Evolutionary conservation across 2,113 vertebrate species (phyloP).

Genomic region (rabbit (Oryctolagus cuniculus)): mOryCun1.1 NC_091440.1:53546501-53547000

Average conservation of each 20-base stretch:
- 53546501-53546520: slow-evolving; percentile 78
- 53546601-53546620: slow-evolving; percentile 69
- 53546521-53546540: slow-evolving; percentile 74
- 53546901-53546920: neutral
- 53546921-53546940: neutral
- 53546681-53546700: slow-evolving; percentile 47
- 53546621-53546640: slow-evolving; percentile 56
- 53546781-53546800: neutral
- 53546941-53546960: slow-evolving; percentile 43
- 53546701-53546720: neutral
- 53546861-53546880: neutral
- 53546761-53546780: neutral
- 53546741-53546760: slow-evolving; percentile 33
- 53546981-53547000: slow-evolving; percentile 79
- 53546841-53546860: neutral
- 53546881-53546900: neutral
- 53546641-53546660: slow-evolving; percentile 53
- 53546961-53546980: slow-evolving; percentile 77
- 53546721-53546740: slow-evolving; percentile 27
- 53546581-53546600: slow-evolving; percentile 65
- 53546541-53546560: slow-evolving; percentile 73
- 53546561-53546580: slow-evolving; percentile 76
- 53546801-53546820: neutral
- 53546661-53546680: slow-evolving; percentile 58
- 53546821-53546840: neutral